Percentiles rank a stretch among this genome's conserved stretches.
These are phyloP conservation scores for Thaumatotibia leucotreta DNA, from an alignment of 1,140 invertebrate genomes.

Conservation along the genomic window DNA sequence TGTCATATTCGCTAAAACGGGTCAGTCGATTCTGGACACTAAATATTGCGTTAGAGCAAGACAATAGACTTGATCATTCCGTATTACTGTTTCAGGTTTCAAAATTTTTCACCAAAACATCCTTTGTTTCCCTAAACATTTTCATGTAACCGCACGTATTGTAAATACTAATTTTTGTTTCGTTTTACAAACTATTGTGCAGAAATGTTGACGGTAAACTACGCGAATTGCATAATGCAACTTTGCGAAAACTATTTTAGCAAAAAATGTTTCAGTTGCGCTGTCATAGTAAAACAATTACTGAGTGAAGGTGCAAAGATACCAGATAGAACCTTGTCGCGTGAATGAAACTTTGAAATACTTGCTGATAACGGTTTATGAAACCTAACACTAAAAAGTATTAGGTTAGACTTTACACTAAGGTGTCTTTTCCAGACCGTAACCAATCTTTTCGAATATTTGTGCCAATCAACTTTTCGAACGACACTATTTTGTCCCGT, in stretches of 20 bases:
- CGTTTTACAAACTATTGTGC: neutral
- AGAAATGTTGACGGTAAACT: neutral
- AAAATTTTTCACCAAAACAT: neutral
- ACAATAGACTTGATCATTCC: neutral
- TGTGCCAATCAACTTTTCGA: too few species aligned
- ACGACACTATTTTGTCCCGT: too few species aligned
- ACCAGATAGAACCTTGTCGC: too few species aligned
- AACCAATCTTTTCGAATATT: too few species aligned
- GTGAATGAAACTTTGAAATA: too few species aligned
- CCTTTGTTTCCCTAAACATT: neutral
- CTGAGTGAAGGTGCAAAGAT: neutral
- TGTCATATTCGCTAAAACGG: neutral
- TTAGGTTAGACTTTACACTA: too few species aligned
- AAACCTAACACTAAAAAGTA: too few species aligned
- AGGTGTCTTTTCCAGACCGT: too few species aligned
- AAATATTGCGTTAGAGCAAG: neutral
- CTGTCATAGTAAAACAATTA: neutral
- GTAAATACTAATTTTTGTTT: neutral
- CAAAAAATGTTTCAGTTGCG: neutral
- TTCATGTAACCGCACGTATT: neutral
- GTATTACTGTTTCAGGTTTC: neutral
- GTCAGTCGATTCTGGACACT: neutral
- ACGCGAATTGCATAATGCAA: neutral
- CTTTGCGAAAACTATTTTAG: neutral
- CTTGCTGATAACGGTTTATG: too few species aligned